Conservation (phyloP, 2,797 vertebrate species). For the Halcyon chelicuti region DNA sequence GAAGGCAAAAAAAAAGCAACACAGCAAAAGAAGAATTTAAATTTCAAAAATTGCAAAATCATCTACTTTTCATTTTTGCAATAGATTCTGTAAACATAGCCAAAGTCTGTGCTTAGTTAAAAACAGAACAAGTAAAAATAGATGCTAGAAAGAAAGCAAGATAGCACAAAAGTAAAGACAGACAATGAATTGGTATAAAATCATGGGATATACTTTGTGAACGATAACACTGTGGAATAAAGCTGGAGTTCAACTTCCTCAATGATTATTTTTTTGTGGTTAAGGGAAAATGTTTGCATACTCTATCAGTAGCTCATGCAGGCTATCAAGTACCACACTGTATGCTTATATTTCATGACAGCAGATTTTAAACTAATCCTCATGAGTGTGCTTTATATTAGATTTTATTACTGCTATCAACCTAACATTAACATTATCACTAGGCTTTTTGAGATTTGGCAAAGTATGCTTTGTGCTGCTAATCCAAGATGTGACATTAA, state of each 20-base stretch:
- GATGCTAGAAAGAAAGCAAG: slow-evolving; percentile 8
- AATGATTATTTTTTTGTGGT: background rate
- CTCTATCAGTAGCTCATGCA: background rate
- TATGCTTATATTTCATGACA: background rate
- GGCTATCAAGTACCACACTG: background rate
- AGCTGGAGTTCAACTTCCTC: background rate
- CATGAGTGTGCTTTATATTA: background rate
- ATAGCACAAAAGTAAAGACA: slow-evolving; percentile 3
- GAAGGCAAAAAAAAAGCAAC: background rate
- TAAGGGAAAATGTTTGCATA: background rate
- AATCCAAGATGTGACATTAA: background rate
- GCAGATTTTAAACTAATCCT: slow-evolving; percentile 16
- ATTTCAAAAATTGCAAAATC: background rate
- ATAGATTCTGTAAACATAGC: background rate
- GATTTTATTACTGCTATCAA: slow-evolving; percentile 33
- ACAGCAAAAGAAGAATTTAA: background rate
- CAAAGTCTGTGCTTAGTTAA: slow-evolving; percentile 17
- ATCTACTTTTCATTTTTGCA: slow-evolving; percentile 7
- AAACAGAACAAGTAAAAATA: slow-evolving; percentile 43
- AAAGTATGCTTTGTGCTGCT: background rate
- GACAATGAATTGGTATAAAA: background rate
- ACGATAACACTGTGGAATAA: background rate
- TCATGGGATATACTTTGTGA: background rate
- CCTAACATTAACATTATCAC: background rate
- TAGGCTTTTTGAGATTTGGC: background rate